A percentile compares a stretch with the other conserved stretches of the same genome.
These are phyloP conservation scores for Nematolebias whitei DNA, from an alignment of 2,113 vertebrate genomes.

Conservation along the genomic window DNA sequence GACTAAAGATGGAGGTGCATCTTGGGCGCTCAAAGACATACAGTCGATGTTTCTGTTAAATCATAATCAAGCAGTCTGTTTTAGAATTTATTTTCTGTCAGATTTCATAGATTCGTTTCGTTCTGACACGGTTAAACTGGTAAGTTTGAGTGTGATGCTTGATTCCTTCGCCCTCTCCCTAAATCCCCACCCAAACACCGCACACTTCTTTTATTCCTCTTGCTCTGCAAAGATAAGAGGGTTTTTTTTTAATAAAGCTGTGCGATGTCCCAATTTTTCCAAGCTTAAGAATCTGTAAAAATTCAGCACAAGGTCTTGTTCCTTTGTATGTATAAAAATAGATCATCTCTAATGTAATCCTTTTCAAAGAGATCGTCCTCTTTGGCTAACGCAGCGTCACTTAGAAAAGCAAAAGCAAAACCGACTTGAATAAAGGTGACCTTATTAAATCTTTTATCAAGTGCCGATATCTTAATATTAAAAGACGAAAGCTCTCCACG, in stretches of 20 bases:
- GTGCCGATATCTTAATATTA: constrained; percentile 75
- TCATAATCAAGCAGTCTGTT: constrained; percentile 43
- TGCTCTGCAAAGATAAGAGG: constrained; percentile 79
- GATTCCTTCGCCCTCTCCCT: constrained; percentile 74
- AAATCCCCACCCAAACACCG: constrained; percentile 77
- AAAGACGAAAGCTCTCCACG: constrained; percentile 76
- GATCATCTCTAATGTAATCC: constrained; percentile 87
- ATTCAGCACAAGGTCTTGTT: constrained; percentile 88
- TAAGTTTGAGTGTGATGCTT: constrained; percentile 73
- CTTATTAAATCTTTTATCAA: constrained; percentile 74
- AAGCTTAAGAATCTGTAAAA: constrained; percentile 89
- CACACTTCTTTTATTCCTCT: constrained; percentile 69
- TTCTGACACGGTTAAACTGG: constrained; percentile 58
- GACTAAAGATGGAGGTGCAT: constrained; percentile 61
- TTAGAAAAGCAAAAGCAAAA: constrained; percentile 85
- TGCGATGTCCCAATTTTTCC: constrained; percentile 84
- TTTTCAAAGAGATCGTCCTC: constrained; percentile 86
- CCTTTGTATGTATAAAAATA: constrained; percentile 91
- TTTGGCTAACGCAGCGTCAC: constrained; percentile 87
- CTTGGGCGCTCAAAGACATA: constrained; percentile 45
- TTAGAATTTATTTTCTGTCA: constrained; percentile 18
- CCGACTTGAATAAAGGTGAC: constrained; percentile 80
- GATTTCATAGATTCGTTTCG: constrained; percentile 45
- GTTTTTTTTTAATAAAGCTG: constrained; percentile 82
- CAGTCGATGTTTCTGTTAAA: constrained; percentile 50